A percentile compares a stretch with the other conserved stretches of the same genome.
Evolutionary conservation across 2,113 vertebrate species (phyloP).

Genomic region (Grus americana): DNA sequence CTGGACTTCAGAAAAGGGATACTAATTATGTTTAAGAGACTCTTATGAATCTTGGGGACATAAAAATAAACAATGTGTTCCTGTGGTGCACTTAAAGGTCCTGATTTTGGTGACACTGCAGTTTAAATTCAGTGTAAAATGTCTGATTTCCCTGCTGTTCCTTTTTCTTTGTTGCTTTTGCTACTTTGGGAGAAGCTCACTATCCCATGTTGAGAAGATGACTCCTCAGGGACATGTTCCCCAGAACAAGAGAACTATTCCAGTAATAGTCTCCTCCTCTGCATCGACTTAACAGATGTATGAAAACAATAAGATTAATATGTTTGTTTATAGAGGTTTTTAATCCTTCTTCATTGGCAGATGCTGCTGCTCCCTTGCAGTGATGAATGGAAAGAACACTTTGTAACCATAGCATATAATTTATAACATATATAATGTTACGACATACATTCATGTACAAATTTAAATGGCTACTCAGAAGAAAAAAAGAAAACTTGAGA

Average conservation of each 20-base stretch:
- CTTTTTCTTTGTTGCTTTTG: background rate
- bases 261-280: background rate
- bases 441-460: background rate
- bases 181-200: background rate
- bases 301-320: background rate
- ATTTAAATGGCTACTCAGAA: background rate
- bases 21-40: constrained; percentile 18
- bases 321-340: background rate
- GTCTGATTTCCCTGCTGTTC: background rate
- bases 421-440: background rate
- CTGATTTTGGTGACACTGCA: background rate
- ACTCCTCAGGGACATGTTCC: background rate
- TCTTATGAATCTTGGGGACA: background rate
- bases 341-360: background rate
- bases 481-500: background rate
- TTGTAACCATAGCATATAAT: background rate
- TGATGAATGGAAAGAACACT: background rate
- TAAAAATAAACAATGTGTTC: background rate
- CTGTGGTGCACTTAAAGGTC: background rate
- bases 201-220: background rate
- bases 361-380: background rate
- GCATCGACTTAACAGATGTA: background rate
- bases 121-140: background rate
- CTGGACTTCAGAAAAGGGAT: constrained; percentile 37
- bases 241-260: background rate